phyloP scores from a whole-genome alignment of 2,888 invertebrate genomes.

The Leucozona laternaria region DNA sequence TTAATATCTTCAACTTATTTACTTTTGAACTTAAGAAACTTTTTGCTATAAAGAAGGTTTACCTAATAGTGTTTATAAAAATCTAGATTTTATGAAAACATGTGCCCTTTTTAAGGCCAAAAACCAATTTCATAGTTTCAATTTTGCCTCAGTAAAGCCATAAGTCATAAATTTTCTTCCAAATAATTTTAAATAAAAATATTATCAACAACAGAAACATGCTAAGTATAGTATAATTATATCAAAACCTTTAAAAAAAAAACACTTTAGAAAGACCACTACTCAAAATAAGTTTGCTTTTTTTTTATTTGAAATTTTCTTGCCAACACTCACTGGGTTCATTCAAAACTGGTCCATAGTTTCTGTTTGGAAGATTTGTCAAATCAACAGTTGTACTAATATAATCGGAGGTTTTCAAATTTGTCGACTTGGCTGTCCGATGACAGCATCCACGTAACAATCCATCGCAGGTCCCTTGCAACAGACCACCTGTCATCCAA shows the following conservation, averaged over 20 bases:
- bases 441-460: slow-evolving; percentile 94
- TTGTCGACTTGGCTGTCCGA: slow-evolving; percentile 88
- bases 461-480: slow-evolving; percentile 93
- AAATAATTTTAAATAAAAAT: not conserved
- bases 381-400: slow-evolving; percentile 86
- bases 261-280: not conserved
- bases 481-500: slow-evolving; percentile 94
- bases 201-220: slow-evolving; percentile 25
- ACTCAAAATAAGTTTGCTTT: not conserved
- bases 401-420: slow-evolving; percentile 88
- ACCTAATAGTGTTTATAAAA: too few relatives aligned
- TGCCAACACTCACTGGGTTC: slow-evolving; percentile 89
- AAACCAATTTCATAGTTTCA: too few relatives aligned
- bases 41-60: too few relatives aligned
- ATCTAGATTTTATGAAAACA: too few relatives aligned
- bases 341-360: slow-evolving; percentile 90
- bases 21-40: too few relatives aligned
- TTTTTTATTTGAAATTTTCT: not conserved
- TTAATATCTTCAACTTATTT: too few relatives aligned
- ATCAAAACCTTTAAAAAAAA: not conserved
- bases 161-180: too few relatives aligned
- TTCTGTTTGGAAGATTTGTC: slow-evolving; percentile 85
- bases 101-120: too few relatives aligned
- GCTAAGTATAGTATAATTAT: not conserved
- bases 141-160: too few relatives aligned